Percentiles rank a stretch among this genome's conserved stretches.
These are phyloP conservation scores for Mastomys coucha DNA, from an alignment of 2,113 vertebrate species.

Conservation along the genomic window DNA sequence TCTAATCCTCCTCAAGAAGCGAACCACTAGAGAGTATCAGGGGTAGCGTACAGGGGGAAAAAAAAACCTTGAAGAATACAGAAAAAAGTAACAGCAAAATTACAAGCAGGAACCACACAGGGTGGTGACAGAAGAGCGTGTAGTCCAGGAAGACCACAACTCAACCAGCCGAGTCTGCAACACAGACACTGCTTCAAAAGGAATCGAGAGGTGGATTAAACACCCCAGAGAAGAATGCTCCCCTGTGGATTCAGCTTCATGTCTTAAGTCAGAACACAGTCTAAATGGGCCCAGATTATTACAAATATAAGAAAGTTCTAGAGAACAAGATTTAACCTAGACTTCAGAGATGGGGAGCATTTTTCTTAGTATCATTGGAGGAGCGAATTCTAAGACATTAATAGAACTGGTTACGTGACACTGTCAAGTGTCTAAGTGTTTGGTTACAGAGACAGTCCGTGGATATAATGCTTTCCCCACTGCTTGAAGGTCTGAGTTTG, in stretches of 20 bases:
- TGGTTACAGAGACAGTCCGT: neutral
- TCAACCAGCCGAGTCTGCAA: too few relatives aligned
- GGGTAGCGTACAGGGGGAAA: neutral
- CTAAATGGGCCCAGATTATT: neutral
- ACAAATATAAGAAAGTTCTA: slow-evolving; percentile 46
- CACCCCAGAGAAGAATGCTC: neutral
- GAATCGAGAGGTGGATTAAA: neutral
- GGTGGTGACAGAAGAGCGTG: neutral
- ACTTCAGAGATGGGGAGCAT: neutral
- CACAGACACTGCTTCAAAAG: too few relatives aligned
- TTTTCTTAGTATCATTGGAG: slow-evolving; percentile 9
- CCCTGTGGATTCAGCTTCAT: neutral
- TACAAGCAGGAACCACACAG: neutral
- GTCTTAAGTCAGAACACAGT: neutral
- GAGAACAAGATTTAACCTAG: slow-evolving; percentile 8
- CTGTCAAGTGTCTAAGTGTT: neutral
- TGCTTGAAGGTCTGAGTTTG: neutral
- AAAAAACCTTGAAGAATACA: neutral
- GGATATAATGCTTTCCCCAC: neutral
- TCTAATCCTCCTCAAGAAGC: neutral
- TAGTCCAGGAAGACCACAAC: neutral
- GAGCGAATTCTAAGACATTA: slow-evolving; percentile 25
- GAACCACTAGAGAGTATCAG: neutral
- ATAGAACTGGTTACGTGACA: slow-evolving; percentile 14
- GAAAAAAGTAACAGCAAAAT: slow-evolving; percentile 14